Base-by-base conservation (phyloP, 2,797 vertebrate species). In the Fratercula arctica region DNA sequence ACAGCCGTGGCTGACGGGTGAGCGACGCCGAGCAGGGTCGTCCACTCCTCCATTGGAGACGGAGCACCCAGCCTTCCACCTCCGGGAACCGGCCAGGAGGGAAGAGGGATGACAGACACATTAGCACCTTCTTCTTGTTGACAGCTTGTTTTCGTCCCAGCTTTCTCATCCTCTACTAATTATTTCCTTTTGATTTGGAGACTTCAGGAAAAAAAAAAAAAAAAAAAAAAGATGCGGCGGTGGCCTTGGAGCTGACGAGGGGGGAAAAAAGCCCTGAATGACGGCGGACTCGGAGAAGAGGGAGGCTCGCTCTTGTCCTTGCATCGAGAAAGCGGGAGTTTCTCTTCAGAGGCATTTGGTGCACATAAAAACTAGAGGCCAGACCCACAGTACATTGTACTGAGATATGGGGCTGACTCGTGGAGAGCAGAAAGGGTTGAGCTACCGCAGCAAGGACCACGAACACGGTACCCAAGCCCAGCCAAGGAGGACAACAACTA, bases 91-190 rank as follows among this genome's bases (percentile, higher is more conserved):
- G 0, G 11, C 79, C 83, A 31, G 56, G 9, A 90, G 83, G 76
- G 48, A 90, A 70, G 33, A 78, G 61, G 53, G 25, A 92, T 96
- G 93, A 92, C 86, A 96, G 88, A 43, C 84, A 70, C 93, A 85
- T 96, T 95, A 96, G 70, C 96, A 95, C 92, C 90, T 93, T 79
- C 95, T 90, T 72, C 85, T 56, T 61, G 53, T 46, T 95, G 93
- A 94, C 95, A 94, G 94, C 84, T 91, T 90, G 63, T 89, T 96
- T 94, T 94, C 10, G 0, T 69, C 70, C 33, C 17, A 66, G 66
- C 50, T 82, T 75, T 60, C 57, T 69, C 1, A 0, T 80, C 80
- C 54, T 88, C 63, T 2, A 0, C 70, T 96, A 90, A 95, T 96
- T 96, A 92, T 87, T 90, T 92, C 90, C 83, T 90, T 96, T 92